Evolutionary conservation across 2,797 vertebrate species (phyloP).

Genomic region (Prionace glauca): DNA sequence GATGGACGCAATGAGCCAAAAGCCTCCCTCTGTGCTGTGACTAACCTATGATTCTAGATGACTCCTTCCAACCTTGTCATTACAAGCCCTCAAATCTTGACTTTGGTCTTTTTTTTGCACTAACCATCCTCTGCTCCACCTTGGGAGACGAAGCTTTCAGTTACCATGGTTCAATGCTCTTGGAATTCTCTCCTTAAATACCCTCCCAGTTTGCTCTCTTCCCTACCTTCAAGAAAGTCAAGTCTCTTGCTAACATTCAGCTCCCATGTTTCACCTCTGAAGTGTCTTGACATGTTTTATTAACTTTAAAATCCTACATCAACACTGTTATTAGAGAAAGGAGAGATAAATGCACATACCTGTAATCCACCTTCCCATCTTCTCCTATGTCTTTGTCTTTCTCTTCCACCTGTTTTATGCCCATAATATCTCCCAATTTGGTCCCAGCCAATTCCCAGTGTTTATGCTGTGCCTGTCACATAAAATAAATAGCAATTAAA

Average conservation of each 20-base stretch:
- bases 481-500: background rate
- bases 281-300: background rate
- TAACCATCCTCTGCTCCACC: background rate
- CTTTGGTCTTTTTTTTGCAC: background rate
- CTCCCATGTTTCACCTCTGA: background rate
- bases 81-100: background rate
- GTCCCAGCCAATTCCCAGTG: conserved; percentile 98
- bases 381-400: conserved; percentile 66
- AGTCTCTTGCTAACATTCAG: background rate
- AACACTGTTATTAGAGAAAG: background rate
- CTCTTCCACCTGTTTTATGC: conserved; percentile 87
- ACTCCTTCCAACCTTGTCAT: background rate
- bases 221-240: background rate
- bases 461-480: conserved; percentile 86
- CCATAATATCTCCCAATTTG: conserved; percentile 96
- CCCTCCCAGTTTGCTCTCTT: background rate
- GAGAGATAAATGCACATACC: conserved; percentile 52
- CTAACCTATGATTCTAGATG: too few relatives aligned
- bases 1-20: too few relatives aligned
- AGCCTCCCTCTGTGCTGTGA: too few relatives aligned
- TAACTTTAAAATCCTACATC: background rate
- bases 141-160: background rate
- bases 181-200: background rate
- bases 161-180: background rate
- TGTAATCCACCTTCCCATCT: conserved; percentile 95